Evolutionary conservation across 2,113 vertebrate species (phyloP), one percentile per base, ranked within the genome.

Genomic region (Strix aluco): DNA sequence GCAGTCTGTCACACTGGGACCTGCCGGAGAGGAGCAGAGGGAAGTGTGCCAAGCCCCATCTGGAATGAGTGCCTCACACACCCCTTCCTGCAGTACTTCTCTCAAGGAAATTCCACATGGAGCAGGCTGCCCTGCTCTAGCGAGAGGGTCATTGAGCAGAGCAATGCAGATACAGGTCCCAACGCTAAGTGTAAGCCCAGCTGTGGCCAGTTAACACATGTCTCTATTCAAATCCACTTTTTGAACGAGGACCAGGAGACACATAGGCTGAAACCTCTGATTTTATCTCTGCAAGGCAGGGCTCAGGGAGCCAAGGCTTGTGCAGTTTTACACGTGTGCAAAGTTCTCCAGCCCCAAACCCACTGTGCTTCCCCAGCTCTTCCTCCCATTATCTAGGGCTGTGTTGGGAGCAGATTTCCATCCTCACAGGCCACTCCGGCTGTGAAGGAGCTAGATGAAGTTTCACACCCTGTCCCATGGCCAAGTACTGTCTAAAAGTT

Each of bases 21-120:
- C 27, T 42, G 12, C 5, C 9, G 2, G 46, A 51, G 27, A 84
- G 27, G 19, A 70, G 52, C 1, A 1, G n/a, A 51, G 57, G 73
- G 57, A 74, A 61, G 8, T 0, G 0, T n/a, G 61, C 52, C 61
- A 58, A 81, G 30, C 21, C 27, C 65, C 67, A 26, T 63, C 13
- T 5, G 3, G 52, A 34, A 16, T 0, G 1, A 9, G 7, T 9
- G 3, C 13, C 42, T 26, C 15, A 1, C 13, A 2, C 74, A 51
- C 22, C 81, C 67, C 70, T 75, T 89, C 81, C 88, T 74, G 63
- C 51, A 49, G 54, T 4, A 8, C 29, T 32, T 46, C 14, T 66
- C 69, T 23, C 0, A 0, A 74, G 90, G 70, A 51, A 94, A 65
- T 82, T 34, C 52, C 11, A 7, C 32, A 0, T 0, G 0, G 38